Base-by-base conservation (phyloP, 1,140 invertebrate genomes). In the Diabrotica virgifera region DNA sequence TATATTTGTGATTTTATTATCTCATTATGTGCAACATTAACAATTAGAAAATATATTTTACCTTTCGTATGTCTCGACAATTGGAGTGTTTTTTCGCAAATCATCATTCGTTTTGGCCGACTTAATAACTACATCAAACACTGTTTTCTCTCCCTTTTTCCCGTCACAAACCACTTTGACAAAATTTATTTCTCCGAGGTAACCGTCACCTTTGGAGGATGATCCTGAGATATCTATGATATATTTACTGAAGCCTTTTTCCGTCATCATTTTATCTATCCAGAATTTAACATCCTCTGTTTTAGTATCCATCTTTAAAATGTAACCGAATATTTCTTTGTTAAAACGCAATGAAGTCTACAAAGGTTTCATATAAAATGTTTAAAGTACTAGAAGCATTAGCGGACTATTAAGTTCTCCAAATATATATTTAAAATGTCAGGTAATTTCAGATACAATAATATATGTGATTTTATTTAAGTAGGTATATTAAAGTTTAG, bases 181-280 rank as follows among this genome's bases (percentile, higher is more conserved):
- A 50, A 73, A 75, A 24, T 64, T 66, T 8, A 75, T 67, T 61
- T 72, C 65, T n/a, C 73, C 72, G n/a, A 75, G 51, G 61, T 75
- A 75, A 24, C 72, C 72, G 55, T 75, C 72, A 7, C 72, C 73
- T 65, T 73, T 73, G 7, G 38, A 55, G 0, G 65, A 53, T 36
- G 59, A 64, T 35, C 69, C 72, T 5, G 63, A 57, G 57, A 71
- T 24, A 14, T 69, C 67, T 9, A 73, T 9, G 46, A 70, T 65
- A 50, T 74, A 73, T 35, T 64, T 66, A 7, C 51, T 46, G 6
- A 69, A 55, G n/a, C 55, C 52, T 36, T 56, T 24, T 53, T 63
- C 55, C 8, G 24, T 63, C 70, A 69, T 69, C 50, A 66, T 55
- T 63, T 66, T 61, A 9, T 55, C 57, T 10, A 69, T 38, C 60